Percentiles rank a stretch among this genome's conserved stretches.
Evolutionary conservation across 1,140 invertebrate genomes (phyloP).

Genomic region (Leptinotarsa lineolata): DNA sequence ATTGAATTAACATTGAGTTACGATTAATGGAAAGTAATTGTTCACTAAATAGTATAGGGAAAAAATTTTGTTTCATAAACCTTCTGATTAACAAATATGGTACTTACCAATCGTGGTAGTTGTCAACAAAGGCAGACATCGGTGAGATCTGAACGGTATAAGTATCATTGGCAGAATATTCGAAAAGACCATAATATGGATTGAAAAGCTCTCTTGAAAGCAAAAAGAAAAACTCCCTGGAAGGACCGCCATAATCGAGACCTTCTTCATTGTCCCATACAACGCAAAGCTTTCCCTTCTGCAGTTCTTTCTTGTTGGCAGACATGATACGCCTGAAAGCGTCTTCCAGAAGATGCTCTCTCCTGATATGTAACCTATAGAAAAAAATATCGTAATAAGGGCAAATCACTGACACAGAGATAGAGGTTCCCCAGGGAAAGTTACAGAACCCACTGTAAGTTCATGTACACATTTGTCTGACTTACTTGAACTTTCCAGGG

Average conservation of each 20-base stretch:
- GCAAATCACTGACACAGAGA: background rate
- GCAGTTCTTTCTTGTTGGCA: constrained; percentile 91
- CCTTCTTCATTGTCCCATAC: constrained; percentile 96
- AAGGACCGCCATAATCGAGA: constrained; percentile 95
- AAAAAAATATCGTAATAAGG: constrained; percentile 21
- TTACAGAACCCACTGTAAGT: too few relatives aligned
- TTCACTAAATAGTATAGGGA: too few relatives aligned
- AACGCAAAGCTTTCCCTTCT: constrained; percentile 93
- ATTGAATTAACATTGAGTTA: too few relatives aligned
- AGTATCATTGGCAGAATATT: constrained; percentile 96
- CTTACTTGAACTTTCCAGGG: constrained; percentile 93
- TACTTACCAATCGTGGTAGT: constrained; percentile 91
- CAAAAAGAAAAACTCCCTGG: constrained; percentile 95
- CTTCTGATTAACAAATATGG: too few relatives aligned
- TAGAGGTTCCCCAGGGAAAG: background rate
- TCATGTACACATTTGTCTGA: constrained; percentile 35
- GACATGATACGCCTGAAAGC: constrained; percentile 97
- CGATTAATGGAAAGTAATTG: too few relatives aligned
- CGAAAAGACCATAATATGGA: constrained; percentile 97
- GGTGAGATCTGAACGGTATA: constrained; percentile 98
- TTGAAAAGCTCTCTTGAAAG: constrained; percentile 95
- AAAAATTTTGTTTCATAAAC: too few relatives aligned
- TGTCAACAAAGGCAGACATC: constrained; percentile 97
- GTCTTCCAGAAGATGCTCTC: constrained; percentile 93
- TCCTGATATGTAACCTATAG: constrained; percentile 83